Conservation (phyloP, 1,140 invertebrate species). For the Macrostomum lignano region DNA sequence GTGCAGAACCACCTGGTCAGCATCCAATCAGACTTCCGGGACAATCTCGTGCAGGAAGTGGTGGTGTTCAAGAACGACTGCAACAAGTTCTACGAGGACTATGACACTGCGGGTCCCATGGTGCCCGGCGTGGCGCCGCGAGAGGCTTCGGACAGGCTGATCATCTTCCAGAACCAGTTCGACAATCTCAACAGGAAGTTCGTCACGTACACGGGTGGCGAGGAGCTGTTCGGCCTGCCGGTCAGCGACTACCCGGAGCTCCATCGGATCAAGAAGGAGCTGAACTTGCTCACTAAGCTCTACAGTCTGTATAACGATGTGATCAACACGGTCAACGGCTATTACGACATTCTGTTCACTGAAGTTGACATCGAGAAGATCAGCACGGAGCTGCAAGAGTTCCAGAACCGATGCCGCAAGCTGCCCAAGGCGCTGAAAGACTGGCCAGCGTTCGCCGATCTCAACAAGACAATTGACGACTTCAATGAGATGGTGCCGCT, state of each 20-base stretch:
- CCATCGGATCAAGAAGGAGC: constrained; percentile 63
- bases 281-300: constrained; percentile 71
- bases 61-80: constrained; percentile 16
- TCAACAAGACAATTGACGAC: constrained; percentile 81
- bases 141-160: constrained; percentile 66
- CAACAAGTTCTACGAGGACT: not conserved
- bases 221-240: constrained; percentile 65
- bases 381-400: constrained; percentile 79
- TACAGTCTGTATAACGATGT: constrained; percentile 88
- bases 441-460: constrained; percentile 73
- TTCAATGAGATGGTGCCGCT: constrained; percentile 84
- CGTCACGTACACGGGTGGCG: constrained; percentile 65
- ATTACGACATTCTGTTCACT: constrained; percentile 78
- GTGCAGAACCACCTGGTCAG: constrained; percentile 11
- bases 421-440: constrained; percentile 75
- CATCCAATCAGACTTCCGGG: constrained; percentile 25
- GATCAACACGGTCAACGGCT: constrained; percentile 69
- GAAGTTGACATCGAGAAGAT: constrained; percentile 90
- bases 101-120: constrained; percentile 18
- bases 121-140: constrained; percentile 55
- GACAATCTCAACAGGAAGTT: constrained; percentile 78
- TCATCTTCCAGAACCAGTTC: constrained; percentile 66
- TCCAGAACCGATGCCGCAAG: constrained; percentile 52
- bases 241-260: constrained; percentile 69
- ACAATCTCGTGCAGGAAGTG: constrained; percentile 19